These are phyloP conservation scores for Odontothrips loti DNA, from an alignment of 2,888 invertebrate genomes.

Conservation along the genomic window DNA sequence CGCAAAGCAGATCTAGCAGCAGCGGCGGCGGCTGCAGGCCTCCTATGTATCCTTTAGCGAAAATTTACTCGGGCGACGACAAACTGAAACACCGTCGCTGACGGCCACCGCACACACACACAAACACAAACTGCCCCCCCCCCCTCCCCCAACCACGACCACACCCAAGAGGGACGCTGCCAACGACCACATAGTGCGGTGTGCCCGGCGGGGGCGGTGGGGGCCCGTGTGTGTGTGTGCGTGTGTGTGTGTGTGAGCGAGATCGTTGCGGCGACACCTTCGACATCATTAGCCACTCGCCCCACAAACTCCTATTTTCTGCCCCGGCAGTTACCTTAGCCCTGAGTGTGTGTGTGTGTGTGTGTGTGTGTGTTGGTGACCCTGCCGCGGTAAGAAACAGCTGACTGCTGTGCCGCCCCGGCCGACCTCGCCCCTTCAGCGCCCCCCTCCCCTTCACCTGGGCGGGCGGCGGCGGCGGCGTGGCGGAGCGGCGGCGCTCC, in stretches of 20 bases:
- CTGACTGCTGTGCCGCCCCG: not conserved
- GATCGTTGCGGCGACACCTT: not conserved
- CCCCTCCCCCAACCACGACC: too few species aligned
- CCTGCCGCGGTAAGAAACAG: not conserved
- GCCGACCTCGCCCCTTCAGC: conserved; percentile 2
- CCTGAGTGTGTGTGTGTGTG: not conserved
- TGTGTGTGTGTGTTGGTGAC: not conserved
- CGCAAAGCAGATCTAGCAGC: too few species aligned
- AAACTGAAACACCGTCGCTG: too few species aligned
- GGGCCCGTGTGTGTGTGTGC: not conserved
- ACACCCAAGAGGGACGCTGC: too few species aligned
- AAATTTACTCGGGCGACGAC: too few species aligned
- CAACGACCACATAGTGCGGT: not conserved
- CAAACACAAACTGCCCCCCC: too few species aligned
- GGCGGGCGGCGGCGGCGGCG: not conserved
- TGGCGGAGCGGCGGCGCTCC: not conserved
- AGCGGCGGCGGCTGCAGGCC: too few species aligned
- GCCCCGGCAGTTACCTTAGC: not conserved
- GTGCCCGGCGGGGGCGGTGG: not conserved
- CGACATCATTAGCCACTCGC: not conserved
- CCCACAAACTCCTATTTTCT: not conserved
- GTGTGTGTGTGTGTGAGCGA: not conserved
- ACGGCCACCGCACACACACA: too few species aligned
- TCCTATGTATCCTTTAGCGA: too few species aligned
- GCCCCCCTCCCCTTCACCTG: not conserved